These are phyloP conservation scores for Tenthredo mesomela DNA, from an alignment of 2,888 invertebrate genomes.

Conservation along the genomic window DNA sequence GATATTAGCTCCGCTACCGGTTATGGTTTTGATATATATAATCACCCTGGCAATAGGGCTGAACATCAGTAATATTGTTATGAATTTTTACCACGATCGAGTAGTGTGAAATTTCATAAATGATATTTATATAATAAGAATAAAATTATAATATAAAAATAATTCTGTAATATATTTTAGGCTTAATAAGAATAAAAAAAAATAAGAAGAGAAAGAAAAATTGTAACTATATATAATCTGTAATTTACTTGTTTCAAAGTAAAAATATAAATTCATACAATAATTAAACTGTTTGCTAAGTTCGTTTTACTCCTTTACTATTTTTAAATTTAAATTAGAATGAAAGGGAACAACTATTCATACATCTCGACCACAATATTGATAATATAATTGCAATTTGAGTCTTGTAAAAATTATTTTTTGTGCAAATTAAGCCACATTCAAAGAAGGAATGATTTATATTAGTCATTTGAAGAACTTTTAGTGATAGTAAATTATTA, in stretches of 20 bases:
- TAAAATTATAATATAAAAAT: slow-evolving; percentile 11
- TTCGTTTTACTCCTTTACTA: neutral
- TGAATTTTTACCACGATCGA: slow-evolving; percentile 91
- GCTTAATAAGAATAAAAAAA: neutral
- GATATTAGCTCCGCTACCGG: slow-evolving; percentile 91
- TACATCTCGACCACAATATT: neutral
- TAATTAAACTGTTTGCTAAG: neutral
- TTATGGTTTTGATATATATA: slow-evolving; percentile 88
- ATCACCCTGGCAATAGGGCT: slow-evolving; percentile 88
- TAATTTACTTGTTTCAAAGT: slow-evolving; percentile 16
- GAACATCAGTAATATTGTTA: slow-evolving; percentile 91
- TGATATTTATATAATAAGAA: neutral
- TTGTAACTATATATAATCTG: slow-evolving; percentile 1
- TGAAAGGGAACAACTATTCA: neutral
- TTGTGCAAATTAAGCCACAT: neutral
- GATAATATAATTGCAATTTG: neutral
- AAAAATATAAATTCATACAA: slow-evolving; percentile 9
- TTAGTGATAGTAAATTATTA: neutral
- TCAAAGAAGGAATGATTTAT: neutral
- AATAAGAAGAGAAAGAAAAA: neutral
- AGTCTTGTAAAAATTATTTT: neutral
- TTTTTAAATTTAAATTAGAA: neutral
- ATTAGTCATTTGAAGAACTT: neutral
- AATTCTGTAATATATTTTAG: slow-evolving; percentile 42
- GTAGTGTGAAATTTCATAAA: slow-evolving; percentile 80